These are phyloP conservation scores for Yponomeuta sedellus DNA, from an alignment of 2,888 invertebrate genomes.

Conservation along the genomic window DNA sequence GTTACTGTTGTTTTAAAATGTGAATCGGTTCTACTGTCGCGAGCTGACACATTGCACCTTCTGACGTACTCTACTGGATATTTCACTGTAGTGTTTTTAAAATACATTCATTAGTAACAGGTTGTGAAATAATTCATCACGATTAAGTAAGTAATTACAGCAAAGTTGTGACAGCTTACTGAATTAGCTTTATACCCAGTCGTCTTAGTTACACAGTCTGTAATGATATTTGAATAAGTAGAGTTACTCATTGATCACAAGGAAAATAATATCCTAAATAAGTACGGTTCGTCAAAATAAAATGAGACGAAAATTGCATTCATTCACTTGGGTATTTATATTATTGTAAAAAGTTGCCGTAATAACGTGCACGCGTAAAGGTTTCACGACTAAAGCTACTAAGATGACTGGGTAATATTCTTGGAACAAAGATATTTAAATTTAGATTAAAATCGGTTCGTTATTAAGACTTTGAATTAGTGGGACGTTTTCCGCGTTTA, in stretches of 20 bases:
- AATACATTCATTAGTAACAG: constrained; percentile 45
- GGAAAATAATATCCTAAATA: no score
- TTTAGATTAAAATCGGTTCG: background rate
- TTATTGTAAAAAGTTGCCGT: background rate
- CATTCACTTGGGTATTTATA: background rate
- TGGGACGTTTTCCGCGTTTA: background rate
- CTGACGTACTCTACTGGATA: constrained; percentile 1
- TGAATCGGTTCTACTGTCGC: background rate
- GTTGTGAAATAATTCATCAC: constrained; percentile 52
- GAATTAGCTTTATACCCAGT: background rate
- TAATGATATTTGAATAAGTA: no score
- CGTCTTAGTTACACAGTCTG: no score
- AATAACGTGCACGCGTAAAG: no score
- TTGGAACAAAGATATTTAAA: constrained; percentile 2
- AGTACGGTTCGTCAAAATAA: no score
- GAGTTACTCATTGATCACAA: no score
- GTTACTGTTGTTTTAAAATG: no score
- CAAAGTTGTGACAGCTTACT: constrained; percentile 7
- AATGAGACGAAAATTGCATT: no score
- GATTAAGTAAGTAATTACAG: background rate
- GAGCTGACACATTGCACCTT: background rate
- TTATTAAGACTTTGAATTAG: constrained; percentile 9
- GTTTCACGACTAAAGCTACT: no score
- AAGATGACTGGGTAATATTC: no score
- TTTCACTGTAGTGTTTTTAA: constrained; percentile 10